Conservation (phyloP, 1,140 invertebrate genomes). For the Neoseiulus cucumeris region DNA sequence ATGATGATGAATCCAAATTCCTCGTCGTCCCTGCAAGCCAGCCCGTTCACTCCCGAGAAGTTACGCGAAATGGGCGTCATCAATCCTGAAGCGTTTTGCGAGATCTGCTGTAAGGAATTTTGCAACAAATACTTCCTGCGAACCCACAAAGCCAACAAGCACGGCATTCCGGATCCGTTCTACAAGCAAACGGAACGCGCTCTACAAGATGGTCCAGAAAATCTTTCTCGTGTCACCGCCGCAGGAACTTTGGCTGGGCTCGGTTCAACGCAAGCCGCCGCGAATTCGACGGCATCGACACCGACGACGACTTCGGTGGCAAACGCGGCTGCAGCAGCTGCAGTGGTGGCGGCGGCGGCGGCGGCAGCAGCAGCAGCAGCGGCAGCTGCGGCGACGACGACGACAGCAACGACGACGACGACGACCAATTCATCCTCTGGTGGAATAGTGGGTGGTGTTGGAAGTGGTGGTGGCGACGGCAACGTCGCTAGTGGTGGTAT, state of each 20-base stretch:
- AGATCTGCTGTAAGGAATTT: constrained; percentile 83
- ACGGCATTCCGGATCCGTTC: constrained; percentile 27
- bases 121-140: constrained; percentile 83
- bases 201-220: neutral
- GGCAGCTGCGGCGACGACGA: constrained; percentile 25
- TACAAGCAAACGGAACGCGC: constrained; percentile 3
- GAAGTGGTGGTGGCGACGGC: constrained; percentile 31
- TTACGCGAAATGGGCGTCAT: constrained; percentile 52
- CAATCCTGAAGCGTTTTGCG: constrained; percentile 72
- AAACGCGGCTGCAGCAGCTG: constrained; percentile 27
- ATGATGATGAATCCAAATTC: constrained; percentile 12
- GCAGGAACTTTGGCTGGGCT: neutral
- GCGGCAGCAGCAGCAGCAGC: constrained; percentile 21
- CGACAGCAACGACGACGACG: too few relatives aligned
- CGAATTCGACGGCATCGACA: constrained; percentile 34
- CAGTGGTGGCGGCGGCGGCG: constrained; percentile 19
- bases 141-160: constrained; percentile 59
- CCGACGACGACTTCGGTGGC: constrained; percentile 7
- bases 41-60: constrained; percentile 40
- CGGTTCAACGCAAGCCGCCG: neutral
- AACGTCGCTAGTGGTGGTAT: constrained; percentile 30
- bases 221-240: neutral
- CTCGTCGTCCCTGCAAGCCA: constrained; percentile 13
- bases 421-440: too few relatives aligned
- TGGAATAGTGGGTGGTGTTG: too few relatives aligned